Base-by-base conservation (phyloP, 1,140 invertebrate species). In the Drosophila kepulauana region DNA sequence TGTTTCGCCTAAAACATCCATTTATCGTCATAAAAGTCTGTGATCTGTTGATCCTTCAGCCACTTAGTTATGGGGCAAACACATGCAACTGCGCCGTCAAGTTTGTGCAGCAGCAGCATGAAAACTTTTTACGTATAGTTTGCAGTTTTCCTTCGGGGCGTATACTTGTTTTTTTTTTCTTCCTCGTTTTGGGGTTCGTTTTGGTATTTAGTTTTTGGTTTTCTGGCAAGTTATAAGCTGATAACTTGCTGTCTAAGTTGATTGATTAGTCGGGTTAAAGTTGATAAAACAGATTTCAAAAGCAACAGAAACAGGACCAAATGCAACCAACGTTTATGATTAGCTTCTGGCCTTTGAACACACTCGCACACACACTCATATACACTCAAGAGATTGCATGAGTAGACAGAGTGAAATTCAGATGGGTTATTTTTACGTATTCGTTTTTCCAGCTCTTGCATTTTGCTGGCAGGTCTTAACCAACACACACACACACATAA, bases 231-330 rank as follows among this genome's bases (percentile, higher is more conserved):
- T 68, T 74, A 46, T 41, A 61, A 62, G 65, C 64, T 68, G 65
- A 74, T 68, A 69, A 69, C 65, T 69, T 46, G 57, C 71, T 69
- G 65, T 62, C 71, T 33, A 74, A 74, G 57, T 74, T 69, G 65
- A 74, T 74, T 74, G 65, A 74, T 74, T 74, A 74, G 57, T 62
- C 20, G 57, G 57, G 41, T 56, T 69, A 57, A 62, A 67, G 49
- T 62, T 74, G 65, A 20, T 69, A 56, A 62, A 62, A 56, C 49
- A 38, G 71, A 62, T 62, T 56, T 41, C 8, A 3, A 13, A 28
- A 30, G 46, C 38, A 41, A 33, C 15, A 25, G 13, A 35, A 52
- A 48, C 41, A 56, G 20, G 13, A 16, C 25, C 56, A 30, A 74
- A 46, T 62, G 49, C 65, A 69, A 48, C 49, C 65, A 68, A 48